Conservation (phyloP, 2,888 invertebrate genomes). For the Euzophera pinguis region DNA sequence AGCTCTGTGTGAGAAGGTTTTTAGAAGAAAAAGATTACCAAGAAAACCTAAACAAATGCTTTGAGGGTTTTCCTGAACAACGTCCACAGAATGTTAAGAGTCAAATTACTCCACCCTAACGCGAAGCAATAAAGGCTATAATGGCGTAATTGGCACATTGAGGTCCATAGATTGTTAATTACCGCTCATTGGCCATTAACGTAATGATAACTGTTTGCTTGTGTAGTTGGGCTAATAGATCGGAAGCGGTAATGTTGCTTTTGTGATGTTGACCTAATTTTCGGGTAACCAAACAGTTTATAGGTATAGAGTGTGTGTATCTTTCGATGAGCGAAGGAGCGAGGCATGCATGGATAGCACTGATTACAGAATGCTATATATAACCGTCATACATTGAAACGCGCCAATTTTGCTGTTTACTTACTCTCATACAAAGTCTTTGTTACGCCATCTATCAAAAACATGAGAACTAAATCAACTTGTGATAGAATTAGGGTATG, state of each 20-base stretch:
- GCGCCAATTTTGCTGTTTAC: too few species aligned
- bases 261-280: constrained; percentile 10
- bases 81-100: background rate
- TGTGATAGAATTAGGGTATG: too few species aligned
- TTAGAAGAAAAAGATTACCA: background rate
- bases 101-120: background rate
- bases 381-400: too few species aligned
- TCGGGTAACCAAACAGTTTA: background rate
- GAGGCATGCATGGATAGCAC: too few species aligned
- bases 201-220: constrained; percentile 31
- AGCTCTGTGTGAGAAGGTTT: too few species aligned
- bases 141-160: constrained; percentile 7
- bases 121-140: constrained; percentile 5
- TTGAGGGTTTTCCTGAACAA: background rate
- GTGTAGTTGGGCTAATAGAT: constrained; percentile 41
- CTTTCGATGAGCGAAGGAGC: too few species aligned
- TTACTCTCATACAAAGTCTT: too few species aligned
- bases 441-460: too few species aligned
- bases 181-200: constrained; percentile 20
- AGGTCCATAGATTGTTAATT: constrained; percentile 21
- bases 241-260: constrained; percentile 35
- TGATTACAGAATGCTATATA: too few species aligned
- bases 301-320: too few species aligned
- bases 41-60: background rate
- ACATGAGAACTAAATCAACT: too few species aligned